Percentiles rank a stretch among this genome's conserved stretches.
These are phyloP conservation scores for Lophochroa leadbeateri DNA, from an alignment of 2,113 vertebrate species.

Conservation along the genomic window DNA sequence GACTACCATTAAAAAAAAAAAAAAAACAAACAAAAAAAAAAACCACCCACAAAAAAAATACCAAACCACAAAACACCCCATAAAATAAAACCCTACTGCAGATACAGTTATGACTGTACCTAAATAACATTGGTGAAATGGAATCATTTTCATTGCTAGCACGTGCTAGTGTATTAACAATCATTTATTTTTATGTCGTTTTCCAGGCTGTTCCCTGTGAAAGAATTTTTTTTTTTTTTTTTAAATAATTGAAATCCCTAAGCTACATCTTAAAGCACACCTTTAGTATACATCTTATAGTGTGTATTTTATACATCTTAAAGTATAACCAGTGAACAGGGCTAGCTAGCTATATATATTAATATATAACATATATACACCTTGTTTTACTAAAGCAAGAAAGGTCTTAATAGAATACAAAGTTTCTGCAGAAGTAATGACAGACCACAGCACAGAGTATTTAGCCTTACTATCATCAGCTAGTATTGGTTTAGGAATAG, in stretches of 20 bases:
- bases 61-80: accelerated
- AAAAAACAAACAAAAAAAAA: too few relatives aligned
- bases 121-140: neutral
- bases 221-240: neutral
- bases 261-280: neutral
- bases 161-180: neutral
- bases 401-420: neutral
- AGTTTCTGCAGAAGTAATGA: neutral
- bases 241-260: neutral
- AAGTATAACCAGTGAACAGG: neutral
- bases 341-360: neutral
- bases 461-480: neutral
- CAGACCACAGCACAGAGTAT: neutral
- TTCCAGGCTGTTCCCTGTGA: neutral
- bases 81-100: neutral
- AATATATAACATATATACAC: neutral
- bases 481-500: neutral
- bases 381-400: neutral
- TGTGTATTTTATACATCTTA: neutral
- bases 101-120: neutral
- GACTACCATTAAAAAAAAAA: neutral
- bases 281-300: neutral
- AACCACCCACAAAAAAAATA: too few relatives aligned
- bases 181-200: neutral
- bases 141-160: neutral